Evolutionary conservation across 2,888 invertebrate species (phyloP).

Genomic region (Morpho deidamia): DNA sequence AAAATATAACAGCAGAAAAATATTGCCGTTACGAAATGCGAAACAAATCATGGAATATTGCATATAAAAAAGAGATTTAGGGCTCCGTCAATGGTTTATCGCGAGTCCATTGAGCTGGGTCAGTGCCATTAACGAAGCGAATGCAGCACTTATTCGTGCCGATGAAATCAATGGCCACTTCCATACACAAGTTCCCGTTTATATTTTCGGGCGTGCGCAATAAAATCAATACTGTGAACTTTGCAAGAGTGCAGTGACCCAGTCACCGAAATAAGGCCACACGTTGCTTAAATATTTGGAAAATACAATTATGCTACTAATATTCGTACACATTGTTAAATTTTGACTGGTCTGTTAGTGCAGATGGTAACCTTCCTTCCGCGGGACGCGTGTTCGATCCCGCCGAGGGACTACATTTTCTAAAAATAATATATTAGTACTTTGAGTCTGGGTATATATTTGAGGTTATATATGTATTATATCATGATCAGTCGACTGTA

Average conservation of each 20-base stretch:
- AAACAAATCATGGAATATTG: background rate
- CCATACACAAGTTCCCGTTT: conserved; percentile 54
- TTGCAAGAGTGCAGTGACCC: conserved; percentile 72
- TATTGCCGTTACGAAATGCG: too few relatives aligned
- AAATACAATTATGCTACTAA: conserved; percentile 14
- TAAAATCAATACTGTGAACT: conserved; percentile 78
- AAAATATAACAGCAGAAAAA: too few relatives aligned
- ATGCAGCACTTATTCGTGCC: conserved; percentile 25
- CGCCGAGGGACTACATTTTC: too few relatives aligned
- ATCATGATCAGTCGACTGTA: too few relatives aligned
- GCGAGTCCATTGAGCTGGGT: background rate
- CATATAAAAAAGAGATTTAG: conserved; percentile 3
- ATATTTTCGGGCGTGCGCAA: conserved; percentile 75
- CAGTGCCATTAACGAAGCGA: conserved; percentile 20
- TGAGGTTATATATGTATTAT: too few relatives aligned
- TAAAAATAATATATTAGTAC: too few relatives aligned
- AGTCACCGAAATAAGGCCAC: conserved; percentile 63
- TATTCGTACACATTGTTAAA: too few relatives aligned
- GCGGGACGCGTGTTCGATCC: too few relatives aligned
- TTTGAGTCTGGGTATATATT: too few relatives aligned
- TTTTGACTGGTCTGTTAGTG: too few relatives aligned
- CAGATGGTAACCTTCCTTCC: too few relatives aligned
- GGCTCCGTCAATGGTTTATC: conserved; percentile 4
- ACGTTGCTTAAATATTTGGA: conserved; percentile 55
- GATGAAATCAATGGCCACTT: conserved; percentile 45